These are phyloP conservation scores for Cyanocitta stelleri DNA, from an alignment of 2,113 vertebrate genomes.

Conservation along the genomic window DNA sequence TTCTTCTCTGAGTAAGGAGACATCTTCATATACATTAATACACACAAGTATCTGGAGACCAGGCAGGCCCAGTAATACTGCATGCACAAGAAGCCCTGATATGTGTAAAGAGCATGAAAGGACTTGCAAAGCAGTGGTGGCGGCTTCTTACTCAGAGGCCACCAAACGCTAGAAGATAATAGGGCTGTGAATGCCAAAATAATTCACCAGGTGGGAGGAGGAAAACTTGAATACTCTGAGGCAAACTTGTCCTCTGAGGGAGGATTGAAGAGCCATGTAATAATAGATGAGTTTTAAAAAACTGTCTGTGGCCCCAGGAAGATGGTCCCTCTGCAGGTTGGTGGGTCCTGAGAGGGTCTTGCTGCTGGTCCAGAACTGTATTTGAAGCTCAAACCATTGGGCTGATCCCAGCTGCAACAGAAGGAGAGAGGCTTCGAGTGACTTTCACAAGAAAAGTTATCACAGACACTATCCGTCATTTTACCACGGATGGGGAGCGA, in stretches of 20 bases:
- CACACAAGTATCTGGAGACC: background rate
- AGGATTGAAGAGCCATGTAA: background rate
- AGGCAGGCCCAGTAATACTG: too few relatives aligned
- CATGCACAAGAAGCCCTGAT: background rate
- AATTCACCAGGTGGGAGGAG: background rate
- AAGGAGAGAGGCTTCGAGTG: background rate
- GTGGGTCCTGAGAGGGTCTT: background rate
- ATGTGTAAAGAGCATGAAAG: background rate
- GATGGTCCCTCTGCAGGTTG: rapidly evolving
- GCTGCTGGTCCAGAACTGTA: rapidly evolving
- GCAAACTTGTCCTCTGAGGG: background rate
- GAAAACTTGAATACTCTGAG: background rate
- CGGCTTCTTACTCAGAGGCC: background rate
- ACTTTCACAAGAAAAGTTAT: background rate
- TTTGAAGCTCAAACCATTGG: background rate
- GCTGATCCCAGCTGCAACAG: background rate
- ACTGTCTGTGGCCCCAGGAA: background rate
- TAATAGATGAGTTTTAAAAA: background rate
- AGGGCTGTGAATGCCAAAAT: background rate
- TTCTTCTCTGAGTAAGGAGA: background rate
- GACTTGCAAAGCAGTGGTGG: background rate
- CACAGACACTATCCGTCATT: background rate
- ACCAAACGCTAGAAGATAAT: background rate
- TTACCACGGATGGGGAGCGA: rapidly evolving
- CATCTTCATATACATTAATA: background rate